A percentile compares a stretch with the other conserved stretches of the same genome.
These are phyloP conservation scores for Halisarca cf. caerulea DNA, from an alignment of 37 sponge, comb jelly and placozoan genomes.

Conservation along the genomic window DNA sequence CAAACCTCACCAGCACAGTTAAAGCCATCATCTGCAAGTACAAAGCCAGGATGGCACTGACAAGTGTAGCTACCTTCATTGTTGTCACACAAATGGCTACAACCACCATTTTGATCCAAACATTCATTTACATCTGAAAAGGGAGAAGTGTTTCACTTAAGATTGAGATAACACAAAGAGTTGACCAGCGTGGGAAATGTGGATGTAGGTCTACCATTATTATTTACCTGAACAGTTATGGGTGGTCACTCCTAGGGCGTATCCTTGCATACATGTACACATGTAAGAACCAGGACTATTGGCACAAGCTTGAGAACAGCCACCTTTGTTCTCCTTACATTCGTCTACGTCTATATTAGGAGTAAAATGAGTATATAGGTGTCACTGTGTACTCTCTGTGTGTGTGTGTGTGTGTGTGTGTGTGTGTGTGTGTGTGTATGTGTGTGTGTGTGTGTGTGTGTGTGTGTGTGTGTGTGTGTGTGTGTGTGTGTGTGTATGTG, in stretches of 20 bases:
- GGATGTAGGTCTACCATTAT: background rate
- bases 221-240: background rate
- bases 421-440: too few species aligned
- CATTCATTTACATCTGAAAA: conserved; percentile 60
- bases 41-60: conserved; percentile 37
- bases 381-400: too few species aligned
- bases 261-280: background rate
- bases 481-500: too few species aligned
- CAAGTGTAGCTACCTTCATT: conserved; percentile 42
- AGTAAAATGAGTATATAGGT: background rate
- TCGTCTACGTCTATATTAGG: background rate
- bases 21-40: background rate
- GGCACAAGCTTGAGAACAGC: background rate
- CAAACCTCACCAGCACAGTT: conserved; percentile 32
- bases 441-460: too few species aligned
- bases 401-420: too few species aligned
- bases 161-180: background rate
- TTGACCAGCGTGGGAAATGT: too few species aligned
- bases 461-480: too few species aligned
- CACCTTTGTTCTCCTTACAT: conserved; percentile 5
- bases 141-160: too few species aligned
- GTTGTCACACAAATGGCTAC: conserved; percentile 46
- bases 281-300: conserved; percentile 7
- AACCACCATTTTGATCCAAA: background rate
- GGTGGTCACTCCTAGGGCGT: background rate